Evolutionary conservation across 2,888 invertebrate genomes (phyloP), one percentile per base, ranked within the genome.

Genomic region (Bugula neritina): DNA sequence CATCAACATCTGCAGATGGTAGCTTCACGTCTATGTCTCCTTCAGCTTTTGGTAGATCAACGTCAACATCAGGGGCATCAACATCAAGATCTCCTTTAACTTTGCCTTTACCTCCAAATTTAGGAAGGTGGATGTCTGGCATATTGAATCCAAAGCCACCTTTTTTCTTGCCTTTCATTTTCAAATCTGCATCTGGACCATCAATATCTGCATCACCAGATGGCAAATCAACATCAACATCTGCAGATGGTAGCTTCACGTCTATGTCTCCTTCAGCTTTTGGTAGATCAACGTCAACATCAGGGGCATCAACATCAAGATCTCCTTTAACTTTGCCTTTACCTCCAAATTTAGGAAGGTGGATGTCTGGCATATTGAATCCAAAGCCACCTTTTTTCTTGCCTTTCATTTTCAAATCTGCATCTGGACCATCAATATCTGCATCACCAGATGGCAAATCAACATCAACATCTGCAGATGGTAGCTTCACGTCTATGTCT

Each of bases 31-130:
- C n/a, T 31, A 21, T 13, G 17, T 31, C n/a, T 69, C 27, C 69
- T 69, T 13, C 21, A 13, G 31, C 29, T 69, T 17, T 17, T 13
- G 27, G 69, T 17, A 23, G 5, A 27, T 17, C 21, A 13, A 71
- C 71, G 25, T 71, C 71, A 55, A 31, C n/a, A 27, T 71, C 52
- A 54, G 43, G 54, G 17, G 35, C 71, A 43, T 70, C 27, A 25
- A n/a, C 54, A 54, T 21, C 55, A 21, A 21, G n/a, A 63, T 27
- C 23, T 10, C 34, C 57, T 54, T 54, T 21, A 27, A 29, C 35
- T 52, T 29, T 29, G 25, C 57, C 57, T 57, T 71, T 71, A 17
- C 54, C 58, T 29, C 58, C 71, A 58, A 54, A 25, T 21, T 58
- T 54, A 17, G 63, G 63, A 43, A 71, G 52, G 35, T 54, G 2